Evolutionary conservation across 2,797 vertebrate species (phyloP).

Genomic region (Manis crassicaudata): DNA sequence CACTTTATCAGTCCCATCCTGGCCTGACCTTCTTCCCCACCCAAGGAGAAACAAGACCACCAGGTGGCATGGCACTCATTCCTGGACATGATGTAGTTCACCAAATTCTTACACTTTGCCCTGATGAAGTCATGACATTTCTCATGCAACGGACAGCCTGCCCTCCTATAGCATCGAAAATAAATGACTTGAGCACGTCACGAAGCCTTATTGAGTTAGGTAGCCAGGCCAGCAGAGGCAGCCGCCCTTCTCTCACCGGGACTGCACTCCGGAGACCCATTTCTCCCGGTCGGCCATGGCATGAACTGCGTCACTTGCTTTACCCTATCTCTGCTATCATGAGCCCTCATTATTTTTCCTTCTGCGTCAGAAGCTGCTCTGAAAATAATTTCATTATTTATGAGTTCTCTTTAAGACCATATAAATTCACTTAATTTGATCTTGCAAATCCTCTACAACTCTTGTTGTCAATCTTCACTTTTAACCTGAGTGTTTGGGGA

Average conservation of each 20-base stretch:
- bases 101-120: background rate
- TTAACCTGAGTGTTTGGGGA: background rate
- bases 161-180: background rate
- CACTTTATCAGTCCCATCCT: background rate
- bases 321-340: background rate
- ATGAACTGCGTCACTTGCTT: too few relatives aligned
- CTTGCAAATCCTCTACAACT: background rate
- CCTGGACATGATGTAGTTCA: background rate
- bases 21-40: background rate
- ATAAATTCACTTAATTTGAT: background rate
- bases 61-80: background rate
- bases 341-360: background rate
- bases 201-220: background rate
- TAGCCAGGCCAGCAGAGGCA: background rate
- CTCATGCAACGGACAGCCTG: background rate
- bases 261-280: background rate
- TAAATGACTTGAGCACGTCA: background rate
- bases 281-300: too few relatives aligned
- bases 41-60: background rate
- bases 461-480: background rate
- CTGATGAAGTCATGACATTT: background rate
- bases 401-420: background rate
- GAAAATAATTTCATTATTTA: conserved; percentile 7
- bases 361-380: background rate
- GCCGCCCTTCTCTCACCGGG: background rate